Conservation (phyloP, 2,797 vertebrate species). For the Aphelocoma californica region DNA sequence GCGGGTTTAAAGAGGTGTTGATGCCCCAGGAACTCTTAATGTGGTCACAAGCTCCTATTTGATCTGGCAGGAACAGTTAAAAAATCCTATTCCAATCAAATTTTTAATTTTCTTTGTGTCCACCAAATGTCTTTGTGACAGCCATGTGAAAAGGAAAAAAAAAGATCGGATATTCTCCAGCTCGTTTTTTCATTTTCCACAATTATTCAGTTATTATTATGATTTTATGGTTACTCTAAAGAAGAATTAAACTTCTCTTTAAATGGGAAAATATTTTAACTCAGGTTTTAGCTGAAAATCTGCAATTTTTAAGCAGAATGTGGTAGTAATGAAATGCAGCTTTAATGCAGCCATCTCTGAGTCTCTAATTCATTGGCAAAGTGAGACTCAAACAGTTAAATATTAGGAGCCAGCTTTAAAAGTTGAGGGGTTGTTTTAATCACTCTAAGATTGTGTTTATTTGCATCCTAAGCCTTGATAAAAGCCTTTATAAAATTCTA, state of each 20-base stretch:
- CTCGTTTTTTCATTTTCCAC: neutral
- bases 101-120: neutral
- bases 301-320: neutral
- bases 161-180: neutral
- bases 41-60: neutral
- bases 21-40: neutral
- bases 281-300: neutral
- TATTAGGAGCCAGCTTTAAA: neutral
- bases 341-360: neutral
- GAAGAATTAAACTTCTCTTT: neutral
- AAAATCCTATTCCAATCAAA: neutral
- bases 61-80: neutral
- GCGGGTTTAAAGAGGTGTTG: neutral
- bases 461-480: neutral
- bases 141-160: neutral
- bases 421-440: accelerated
- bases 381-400: neutral
- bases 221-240: neutral
- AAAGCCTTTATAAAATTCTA: neutral
- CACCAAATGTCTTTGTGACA: neutral
- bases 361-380: neutral
- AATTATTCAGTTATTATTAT: neutral
- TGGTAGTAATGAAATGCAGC: neutral
- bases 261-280: neutral
- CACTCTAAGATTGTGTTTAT: neutral